Evolutionary conservation across 2,797 vertebrate species (phyloP).

Genomic region (Neosilurus hyrtlii): DNA sequence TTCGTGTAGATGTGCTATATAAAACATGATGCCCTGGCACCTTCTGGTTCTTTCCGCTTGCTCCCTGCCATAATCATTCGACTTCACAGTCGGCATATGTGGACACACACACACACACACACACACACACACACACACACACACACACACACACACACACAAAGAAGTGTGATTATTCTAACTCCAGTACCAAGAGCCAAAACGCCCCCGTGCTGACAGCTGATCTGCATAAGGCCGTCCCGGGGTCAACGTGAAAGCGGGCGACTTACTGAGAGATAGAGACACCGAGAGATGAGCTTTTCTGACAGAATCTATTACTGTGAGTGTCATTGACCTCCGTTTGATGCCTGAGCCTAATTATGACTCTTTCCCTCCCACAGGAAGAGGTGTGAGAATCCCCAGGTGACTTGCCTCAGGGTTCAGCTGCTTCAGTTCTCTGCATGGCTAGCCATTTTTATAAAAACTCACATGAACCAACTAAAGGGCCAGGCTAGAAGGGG

Average conservation of each 20-base stretch:
- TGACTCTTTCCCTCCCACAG: conserved; percentile 39
- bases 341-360: conserved; percentile 52
- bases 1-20: conserved; percentile 4
- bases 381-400: conserved; percentile 38
- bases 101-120: not conserved
- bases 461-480: not conserved
- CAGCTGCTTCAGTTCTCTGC: conserved; percentile 39
- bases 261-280: conserved; percentile 5
- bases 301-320: conserved; percentile 52
- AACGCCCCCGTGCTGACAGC: conserved; percentile 34
- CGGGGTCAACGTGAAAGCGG: conserved; percentile 17
- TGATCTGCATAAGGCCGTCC: conserved; percentile 44
- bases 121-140: not conserved
- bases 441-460: conserved; percentile 24
- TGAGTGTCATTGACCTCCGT: conserved; percentile 34
- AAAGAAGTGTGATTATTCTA: conserved; percentile 9
- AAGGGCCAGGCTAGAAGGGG: conserved; percentile 13
- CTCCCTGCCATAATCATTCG: conserved; percentile 24
- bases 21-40: conserved; percentile 31
- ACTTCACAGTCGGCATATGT: conserved; percentile 29
- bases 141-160: conserved; percentile 11
- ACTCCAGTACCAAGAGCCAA: conserved; percentile 27
- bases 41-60: conserved; percentile 1
- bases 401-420: conserved; percentile 37
- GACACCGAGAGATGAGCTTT: conserved; percentile 29